Base-by-base conservation (phyloP, 2,113 vertebrate species). In the Butorides virescens region DNA sequence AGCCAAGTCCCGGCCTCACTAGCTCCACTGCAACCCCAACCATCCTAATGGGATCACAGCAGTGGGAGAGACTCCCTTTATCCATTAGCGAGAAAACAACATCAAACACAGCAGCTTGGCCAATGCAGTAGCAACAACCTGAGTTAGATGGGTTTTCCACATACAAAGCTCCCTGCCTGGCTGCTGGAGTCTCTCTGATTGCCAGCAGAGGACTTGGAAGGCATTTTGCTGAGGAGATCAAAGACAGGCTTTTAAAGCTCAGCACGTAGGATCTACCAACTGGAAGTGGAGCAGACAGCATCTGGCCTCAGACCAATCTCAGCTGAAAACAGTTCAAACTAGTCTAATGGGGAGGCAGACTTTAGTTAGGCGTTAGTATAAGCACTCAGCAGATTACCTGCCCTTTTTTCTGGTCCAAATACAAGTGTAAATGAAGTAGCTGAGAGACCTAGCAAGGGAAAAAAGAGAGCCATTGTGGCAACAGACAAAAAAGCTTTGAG, bases 321-420 rank as follows among this genome's bases (percentile, higher is more conserved):
- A 92, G 88, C 61, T 85, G 79, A 58, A 62, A 70, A 63, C 53
- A 83, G 37, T 36, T 44, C 92, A 78, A 93, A 77, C 90, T 79
- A 91, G 72, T 89, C 86, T 93, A 76, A 44, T 2, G 6, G 59
- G 21, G 76, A 87, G 52, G 81, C 74, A 87, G 62, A 25, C 13
- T 13, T 97, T 95, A 95, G 95, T 92, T 90, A 93, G 71, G 44
- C 81, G 93, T 98, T 97, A 98, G 96, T 90, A 90, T 75, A 90
- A 95, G 90, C 97, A 98, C 83, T 97, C 95, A 83, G 59, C 73
- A 19, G 97, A 97, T 98, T 98, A 98, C 98, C 98, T 98, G 98
- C 98, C 97, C 97, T 93, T 98, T 97, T 98, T 96, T 98, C 97
- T 97, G 95, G 92, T 98, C 98, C 98, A 95, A 97, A 96, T 97